phyloP scores from a whole-genome alignment of 37 sponge, comb jelly and placozoan species.

The Tethya wilhelma region DNA sequence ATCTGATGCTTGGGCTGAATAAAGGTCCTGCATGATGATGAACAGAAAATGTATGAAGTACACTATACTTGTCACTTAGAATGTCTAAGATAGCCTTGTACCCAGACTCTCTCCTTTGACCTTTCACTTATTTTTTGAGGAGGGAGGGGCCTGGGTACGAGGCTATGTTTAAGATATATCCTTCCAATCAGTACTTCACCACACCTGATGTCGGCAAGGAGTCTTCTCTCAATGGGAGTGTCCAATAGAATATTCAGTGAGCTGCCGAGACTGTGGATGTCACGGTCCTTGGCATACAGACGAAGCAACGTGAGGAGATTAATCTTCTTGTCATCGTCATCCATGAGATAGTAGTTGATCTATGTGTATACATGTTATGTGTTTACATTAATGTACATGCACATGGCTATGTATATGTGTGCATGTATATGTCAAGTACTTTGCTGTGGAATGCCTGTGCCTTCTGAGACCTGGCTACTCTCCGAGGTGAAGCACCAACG shows the following conservation, averaged over 20 bases:
- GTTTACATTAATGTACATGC: neutral
- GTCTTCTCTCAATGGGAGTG: conserved; percentile 65
- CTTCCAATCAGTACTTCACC: too few species aligned
- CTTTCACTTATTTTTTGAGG: too few species aligned
- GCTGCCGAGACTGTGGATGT: conserved; percentile 59
- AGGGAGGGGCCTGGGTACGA: too few species aligned
- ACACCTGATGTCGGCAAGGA: conserved; percentile 68
- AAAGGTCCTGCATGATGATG: conserved; percentile 46
- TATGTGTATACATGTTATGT: conserved; percentile 17
- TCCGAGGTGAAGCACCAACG: too few species aligned
- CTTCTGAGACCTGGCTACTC: conserved; percentile 58
- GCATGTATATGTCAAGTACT: conserved; percentile 31
- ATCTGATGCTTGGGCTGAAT: conserved; percentile 34
- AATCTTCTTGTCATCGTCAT: conserved; percentile 53
- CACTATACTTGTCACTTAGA: neutral
- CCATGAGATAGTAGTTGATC: conserved; percentile 80
- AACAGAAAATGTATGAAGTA: neutral
- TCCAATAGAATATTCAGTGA: conserved; percentile 65
- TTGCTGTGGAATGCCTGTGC: conserved; percentile 71
- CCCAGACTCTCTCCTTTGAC: too few species aligned
- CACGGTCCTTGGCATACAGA: conserved; percentile 56
- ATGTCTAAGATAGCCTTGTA: too few species aligned
- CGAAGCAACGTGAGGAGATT: conserved; percentile 64
- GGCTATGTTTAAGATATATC: too few species aligned
- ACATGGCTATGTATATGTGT: neutral